Percentiles rank a stretch among this genome's conserved stretches.
phyloP scores from a whole-genome alignment of 23 tunicate species.

The Trididemnum miniatum region DNA sequence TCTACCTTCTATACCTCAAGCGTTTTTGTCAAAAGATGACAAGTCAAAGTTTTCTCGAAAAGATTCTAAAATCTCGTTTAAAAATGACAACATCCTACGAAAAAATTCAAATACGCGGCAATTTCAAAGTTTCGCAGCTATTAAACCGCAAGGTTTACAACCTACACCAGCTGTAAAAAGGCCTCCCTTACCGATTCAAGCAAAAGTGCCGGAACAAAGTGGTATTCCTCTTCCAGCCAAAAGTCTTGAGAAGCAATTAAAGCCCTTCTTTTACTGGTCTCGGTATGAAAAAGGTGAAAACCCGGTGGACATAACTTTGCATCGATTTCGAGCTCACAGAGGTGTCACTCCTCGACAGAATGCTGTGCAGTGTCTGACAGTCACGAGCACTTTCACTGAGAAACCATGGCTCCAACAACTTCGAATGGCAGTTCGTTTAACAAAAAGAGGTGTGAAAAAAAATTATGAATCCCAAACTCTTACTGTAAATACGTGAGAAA shows the following conservation, averaged over 20 bases:
- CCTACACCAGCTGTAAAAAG: slow-evolving; percentile 48
- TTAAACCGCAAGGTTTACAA: not conserved
- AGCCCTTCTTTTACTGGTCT: slow-evolving; percentile 87
- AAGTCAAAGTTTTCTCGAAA: slow-evolving; percentile 9
- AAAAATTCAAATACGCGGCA: not conserved
- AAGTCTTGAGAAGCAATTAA: slow-evolving; percentile 43
- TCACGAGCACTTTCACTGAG: slow-evolving; percentile 74
- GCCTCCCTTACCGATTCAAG: slow-evolving; percentile 26
- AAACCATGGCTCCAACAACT: slow-evolving; percentile 84
- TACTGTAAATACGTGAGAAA: too few species aligned
- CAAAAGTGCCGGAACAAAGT: slow-evolving; percentile 27
- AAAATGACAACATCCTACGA: not conserved
- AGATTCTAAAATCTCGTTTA: slow-evolving; percentile 10
- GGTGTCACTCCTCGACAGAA: slow-evolving; percentile 67
- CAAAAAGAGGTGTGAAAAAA: slow-evolving; percentile 66
- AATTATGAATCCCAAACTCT: not conserved
- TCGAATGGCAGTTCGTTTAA: slow-evolving; percentile 66
- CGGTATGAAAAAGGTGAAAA: slow-evolving; percentile 30
- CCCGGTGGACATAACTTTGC: slow-evolving; percentile 61
- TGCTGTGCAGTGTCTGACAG: slow-evolving; percentile 73
- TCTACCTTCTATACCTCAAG: not conserved
- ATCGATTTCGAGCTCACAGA: slow-evolving; percentile 53
- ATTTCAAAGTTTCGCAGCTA: slow-evolving; percentile 18
- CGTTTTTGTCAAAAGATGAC: not conserved
- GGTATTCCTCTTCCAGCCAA: slow-evolving; percentile 72